These are phyloP conservation scores for Chaetorhynchus papuensis DNA, from an alignment of 2,113 vertebrate species.

Conservation along the genomic window DNA sequence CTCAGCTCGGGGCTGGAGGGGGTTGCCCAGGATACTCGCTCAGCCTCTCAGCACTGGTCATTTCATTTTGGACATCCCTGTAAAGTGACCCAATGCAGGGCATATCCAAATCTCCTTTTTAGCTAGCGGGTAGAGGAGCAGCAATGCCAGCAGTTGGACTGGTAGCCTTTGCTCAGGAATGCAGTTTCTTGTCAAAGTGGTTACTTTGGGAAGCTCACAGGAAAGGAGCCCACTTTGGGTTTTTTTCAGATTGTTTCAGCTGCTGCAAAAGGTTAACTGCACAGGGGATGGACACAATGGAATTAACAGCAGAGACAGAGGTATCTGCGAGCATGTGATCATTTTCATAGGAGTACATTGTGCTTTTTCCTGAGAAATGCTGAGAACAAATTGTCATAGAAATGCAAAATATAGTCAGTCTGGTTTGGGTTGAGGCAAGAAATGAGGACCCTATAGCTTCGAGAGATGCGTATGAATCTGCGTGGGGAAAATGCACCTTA, in stretches of 20 bases:
- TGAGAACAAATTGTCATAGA: not conserved
- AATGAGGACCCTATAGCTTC: not conserved
- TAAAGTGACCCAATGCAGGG: not conserved
- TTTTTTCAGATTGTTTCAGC: not conserved
- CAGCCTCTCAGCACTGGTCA: not conserved
- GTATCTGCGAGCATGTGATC: fast-evolving
- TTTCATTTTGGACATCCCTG: not conserved
- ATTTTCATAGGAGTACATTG: not conserved
- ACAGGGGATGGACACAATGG: not conserved
- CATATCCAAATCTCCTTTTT: not conserved
- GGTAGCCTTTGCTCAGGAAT: not conserved
- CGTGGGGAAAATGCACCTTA: not conserved
- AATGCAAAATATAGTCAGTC: not conserved
- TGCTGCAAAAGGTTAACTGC: not conserved
- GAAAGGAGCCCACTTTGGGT: not conserved
- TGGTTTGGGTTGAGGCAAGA: not conserved
- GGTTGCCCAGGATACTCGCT: fast-evolving
- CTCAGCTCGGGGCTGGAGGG: not conserved
- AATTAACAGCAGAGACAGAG: not conserved
- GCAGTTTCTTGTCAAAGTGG: fast-evolving
- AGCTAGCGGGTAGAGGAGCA: not conserved
- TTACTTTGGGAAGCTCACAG: not conserved
- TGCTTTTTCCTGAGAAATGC: not conserved
- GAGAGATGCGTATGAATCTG: not conserved
- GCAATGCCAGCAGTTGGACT: not conserved